These are phyloP conservation scores for Tyrophagus putrescentiae DNA, from an alignment of 1,140 invertebrate species.

Conservation along the genomic window DNA sequence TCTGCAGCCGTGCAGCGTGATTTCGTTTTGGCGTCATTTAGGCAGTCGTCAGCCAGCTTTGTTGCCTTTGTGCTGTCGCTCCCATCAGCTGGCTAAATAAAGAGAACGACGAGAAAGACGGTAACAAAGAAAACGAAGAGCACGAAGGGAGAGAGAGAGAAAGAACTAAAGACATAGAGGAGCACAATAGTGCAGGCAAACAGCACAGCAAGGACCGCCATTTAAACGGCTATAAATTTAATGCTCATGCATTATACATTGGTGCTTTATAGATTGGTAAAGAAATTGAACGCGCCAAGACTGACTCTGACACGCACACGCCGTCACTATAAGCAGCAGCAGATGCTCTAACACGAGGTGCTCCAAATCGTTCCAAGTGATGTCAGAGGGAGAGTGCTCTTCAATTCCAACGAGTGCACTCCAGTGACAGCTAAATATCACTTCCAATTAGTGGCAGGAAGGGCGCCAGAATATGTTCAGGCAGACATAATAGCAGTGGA, in stretches of 20 bases:
- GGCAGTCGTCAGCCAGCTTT: neutral
- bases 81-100: neutral
- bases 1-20: neutral
- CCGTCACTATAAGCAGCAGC: no score
- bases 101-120: neutral
- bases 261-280: neutral
- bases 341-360: no score
- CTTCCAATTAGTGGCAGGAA: no score
- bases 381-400: no score
- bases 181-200: neutral
- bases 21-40: neutral
- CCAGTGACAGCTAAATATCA: no score
- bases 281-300: neutral
- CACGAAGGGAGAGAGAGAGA: no score
- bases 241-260: constrained; percentile 10
- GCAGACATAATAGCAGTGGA: no score
- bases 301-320: no score
- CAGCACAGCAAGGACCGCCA: neutral
- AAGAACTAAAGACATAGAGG: neutral
- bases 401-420: no score
- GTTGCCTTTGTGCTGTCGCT: no score
- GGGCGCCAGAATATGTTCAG: no score
- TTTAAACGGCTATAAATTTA: constrained; percentile 11
- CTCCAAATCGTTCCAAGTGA: no score
- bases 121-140: constrained; percentile 10